Conservation (phyloP, 2,888 invertebrate species). For the Torymus texanus region DNA sequence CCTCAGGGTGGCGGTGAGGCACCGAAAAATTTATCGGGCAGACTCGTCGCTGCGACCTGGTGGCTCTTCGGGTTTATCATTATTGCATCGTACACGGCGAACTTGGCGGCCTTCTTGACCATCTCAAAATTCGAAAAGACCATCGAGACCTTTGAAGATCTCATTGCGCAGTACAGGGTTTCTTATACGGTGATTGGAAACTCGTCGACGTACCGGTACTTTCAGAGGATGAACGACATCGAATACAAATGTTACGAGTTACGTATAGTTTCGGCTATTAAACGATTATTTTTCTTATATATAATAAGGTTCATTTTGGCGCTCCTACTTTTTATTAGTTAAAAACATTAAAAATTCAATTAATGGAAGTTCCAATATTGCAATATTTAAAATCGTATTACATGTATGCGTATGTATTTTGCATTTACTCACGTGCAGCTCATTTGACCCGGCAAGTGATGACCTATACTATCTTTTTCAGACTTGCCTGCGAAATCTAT, state of each 20-base stretch:
- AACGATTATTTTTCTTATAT: too few species aligned
- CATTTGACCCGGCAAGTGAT: too few species aligned
- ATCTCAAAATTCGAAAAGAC: constrained; percentile 94
- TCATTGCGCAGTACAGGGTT: constrained; percentile 96
- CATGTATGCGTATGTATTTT: too few species aligned
- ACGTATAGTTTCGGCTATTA: constrained; percentile 70
- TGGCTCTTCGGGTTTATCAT: constrained; percentile 99
- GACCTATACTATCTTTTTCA: too few species aligned
- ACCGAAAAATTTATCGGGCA: constrained; percentile 95
- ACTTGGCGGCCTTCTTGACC: constrained; percentile 96
- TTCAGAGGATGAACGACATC: constrained; percentile 95
- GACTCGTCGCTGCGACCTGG: constrained; percentile 98
- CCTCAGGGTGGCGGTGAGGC: constrained; percentile 97
- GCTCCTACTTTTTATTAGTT: too few species aligned
- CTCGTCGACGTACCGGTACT: constrained; percentile 93
- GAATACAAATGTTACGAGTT: constrained; percentile 96
- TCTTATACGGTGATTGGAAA: constrained; percentile 94
- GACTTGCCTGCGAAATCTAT: too few species aligned
- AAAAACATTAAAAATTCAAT: too few species aligned
- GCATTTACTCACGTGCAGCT: too few species aligned
- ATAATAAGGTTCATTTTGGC: too few species aligned
- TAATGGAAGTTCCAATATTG: too few species aligned
- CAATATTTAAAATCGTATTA: too few species aligned
- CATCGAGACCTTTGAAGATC: constrained; percentile 93
- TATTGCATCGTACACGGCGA: constrained; percentile 98